These are phyloP conservation scores for Rhynchotus rufescens DNA, from an alignment of 2,797 vertebrate genomes.

Conservation along the genomic window DNA sequence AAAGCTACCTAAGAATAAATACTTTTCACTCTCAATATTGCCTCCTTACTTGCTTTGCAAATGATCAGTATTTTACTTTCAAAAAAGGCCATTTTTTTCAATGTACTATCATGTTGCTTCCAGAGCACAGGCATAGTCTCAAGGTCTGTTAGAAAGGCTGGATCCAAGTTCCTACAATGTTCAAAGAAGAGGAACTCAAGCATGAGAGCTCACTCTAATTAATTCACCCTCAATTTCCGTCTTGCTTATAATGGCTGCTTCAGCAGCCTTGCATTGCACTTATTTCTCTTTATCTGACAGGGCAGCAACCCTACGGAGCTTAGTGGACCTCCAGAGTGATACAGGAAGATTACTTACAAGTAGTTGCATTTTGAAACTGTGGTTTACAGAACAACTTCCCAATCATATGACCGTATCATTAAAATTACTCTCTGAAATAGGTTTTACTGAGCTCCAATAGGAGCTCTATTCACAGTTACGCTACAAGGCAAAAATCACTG, in stretches of 20 bases:
- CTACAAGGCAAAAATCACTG: neutral
- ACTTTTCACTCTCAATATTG: neutral
- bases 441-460: neutral
- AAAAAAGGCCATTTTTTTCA: neutral
- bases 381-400: neutral
- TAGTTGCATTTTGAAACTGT: neutral
- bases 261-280: neutral
- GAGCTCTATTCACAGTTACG: neutral
- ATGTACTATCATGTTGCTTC: neutral
- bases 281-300: neutral
- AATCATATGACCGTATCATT: neutral
- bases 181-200: neutral
- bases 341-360: neutral
- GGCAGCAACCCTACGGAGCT: neutral
- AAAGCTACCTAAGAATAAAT: neutral
- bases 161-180: neutral
- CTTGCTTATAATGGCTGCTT: neutral
- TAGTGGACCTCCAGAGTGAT: neutral
- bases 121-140: neutral
- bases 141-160: neutral
- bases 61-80: neutral
- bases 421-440: neutral
- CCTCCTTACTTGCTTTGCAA: neutral
- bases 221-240: neutral
- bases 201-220: neutral